A percentile compares a stretch with the other conserved stretches of the same genome.
These are phyloP conservation scores for Autographa pulchrina DNA, from an alignment of 2,888 invertebrate species.

Conservation along the genomic window DNA sequence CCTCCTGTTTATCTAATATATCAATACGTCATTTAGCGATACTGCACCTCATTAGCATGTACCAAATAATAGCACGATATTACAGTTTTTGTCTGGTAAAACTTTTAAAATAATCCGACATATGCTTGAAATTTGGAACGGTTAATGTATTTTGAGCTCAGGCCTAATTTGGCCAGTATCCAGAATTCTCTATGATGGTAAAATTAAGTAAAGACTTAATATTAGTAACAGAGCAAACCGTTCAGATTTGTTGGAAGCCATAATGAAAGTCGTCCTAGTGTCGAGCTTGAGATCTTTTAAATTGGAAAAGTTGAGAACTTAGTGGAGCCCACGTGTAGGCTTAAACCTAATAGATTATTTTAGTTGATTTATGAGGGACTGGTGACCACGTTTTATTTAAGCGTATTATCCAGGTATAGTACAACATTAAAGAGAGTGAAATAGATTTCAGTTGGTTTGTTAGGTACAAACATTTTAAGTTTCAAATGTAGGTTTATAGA, in stretches of 20 bases:
- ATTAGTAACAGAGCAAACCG: not conserved
- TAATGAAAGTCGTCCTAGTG: slow-evolving; percentile 29
- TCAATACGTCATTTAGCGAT: too few relatives aligned
- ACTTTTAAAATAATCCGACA: not conserved
- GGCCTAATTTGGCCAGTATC: not conserved
- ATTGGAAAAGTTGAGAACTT: slow-evolving; percentile 45
- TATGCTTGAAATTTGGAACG: not conserved
- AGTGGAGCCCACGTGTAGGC: slow-evolving; percentile 12
- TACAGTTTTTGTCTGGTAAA: too few relatives aligned
- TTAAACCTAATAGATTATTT: slow-evolving; percentile 24
- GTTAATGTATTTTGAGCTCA: not conserved
- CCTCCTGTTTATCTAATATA: not conserved
- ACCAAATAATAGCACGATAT: too few relatives aligned
- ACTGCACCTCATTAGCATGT: too few relatives aligned
- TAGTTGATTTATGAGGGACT: slow-evolving; percentile 43
- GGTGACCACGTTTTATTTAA: not conserved
- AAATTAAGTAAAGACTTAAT: not conserved
- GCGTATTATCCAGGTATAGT: too few relatives aligned
- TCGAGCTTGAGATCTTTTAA: slow-evolving; percentile 35
- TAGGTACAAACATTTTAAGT: too few relatives aligned
- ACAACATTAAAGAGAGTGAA: too few relatives aligned
- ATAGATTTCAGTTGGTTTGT: too few relatives aligned
- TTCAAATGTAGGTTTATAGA: too few relatives aligned
- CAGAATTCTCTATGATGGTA: not conserved
- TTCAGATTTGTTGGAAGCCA: slow-evolving; percentile 11